Percentiles rank a stretch among this genome's conserved stretches.
These are phyloP conservation scores for Chaetoderma sp. DNA, from an alignment of 2,888 invertebrate genomes.

Conservation along the genomic window DNA sequence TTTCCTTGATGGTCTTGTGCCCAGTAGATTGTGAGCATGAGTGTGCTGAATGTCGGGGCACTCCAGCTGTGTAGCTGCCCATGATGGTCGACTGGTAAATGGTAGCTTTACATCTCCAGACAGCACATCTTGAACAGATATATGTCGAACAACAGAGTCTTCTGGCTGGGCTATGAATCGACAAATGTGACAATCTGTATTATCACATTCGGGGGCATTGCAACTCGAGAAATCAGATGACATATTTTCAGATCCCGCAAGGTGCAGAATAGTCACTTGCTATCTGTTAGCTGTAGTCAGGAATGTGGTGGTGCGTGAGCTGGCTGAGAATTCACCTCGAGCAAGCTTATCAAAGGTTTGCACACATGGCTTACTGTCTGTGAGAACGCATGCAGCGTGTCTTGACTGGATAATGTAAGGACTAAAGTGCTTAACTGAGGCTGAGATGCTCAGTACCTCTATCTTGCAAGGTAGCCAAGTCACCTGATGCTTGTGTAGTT, in stretches of 20 bases:
- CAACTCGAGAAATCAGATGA: not conserved
- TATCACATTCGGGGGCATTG: not conserved
- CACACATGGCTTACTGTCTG: conserved; percentile 7
- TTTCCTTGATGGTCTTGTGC: conserved; percentile 40
- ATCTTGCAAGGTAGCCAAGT: conserved; percentile 24
- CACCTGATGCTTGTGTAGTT: conserved; percentile 14
- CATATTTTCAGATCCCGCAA: not conserved
- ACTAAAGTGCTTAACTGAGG: no score
- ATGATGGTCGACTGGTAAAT: conserved; percentile 30
- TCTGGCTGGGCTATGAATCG: not conserved
- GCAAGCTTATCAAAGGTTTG: not conserved
- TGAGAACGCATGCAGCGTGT: no score
- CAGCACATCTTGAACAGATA: conserved; percentile 6
- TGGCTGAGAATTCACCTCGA: not conserved
- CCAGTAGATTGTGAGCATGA: conserved; percentile 32
- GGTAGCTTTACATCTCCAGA: conserved; percentile 14
- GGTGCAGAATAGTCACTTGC: not conserved
- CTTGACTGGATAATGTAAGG: no score
- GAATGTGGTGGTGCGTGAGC: no score
- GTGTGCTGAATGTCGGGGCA: conserved; percentile 34
- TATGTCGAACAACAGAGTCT: conserved; percentile 7
- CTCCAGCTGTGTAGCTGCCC: conserved; percentile 29
- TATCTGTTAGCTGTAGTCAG: not conserved
- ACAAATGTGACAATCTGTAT: not conserved
- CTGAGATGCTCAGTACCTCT: conserved; percentile 16